Base-by-base conservation (phyloP, 2,888 invertebrate species). In the Agriopis marginaria region DNA sequence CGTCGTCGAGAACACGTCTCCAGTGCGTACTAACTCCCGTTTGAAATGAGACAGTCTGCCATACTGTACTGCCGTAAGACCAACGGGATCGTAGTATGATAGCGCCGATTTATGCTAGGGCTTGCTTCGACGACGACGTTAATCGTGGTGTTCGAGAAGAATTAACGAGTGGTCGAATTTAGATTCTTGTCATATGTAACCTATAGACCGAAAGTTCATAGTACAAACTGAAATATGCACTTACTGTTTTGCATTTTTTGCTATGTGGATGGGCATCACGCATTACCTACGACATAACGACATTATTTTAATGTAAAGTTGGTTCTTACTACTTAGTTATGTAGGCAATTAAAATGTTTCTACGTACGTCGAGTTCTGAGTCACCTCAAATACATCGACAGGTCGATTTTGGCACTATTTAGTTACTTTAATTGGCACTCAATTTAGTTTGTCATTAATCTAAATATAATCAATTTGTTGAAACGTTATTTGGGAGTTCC, bases 91-190 rank as follows among this genome's bases (percentile, higher is more conserved):
- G 42, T 23, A 23, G 23, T 58, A 53, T 71, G 74, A 75, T 74
- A 71, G 64, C 53, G 58, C 45, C 56, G 66, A 71, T 74, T 74
- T 71, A 76, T 74, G 72, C 68, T 56, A 72, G 63, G 51, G 70
- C 65, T 59, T 54, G 64, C 70, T 64, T 72, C 63, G 62, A 65
- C 74, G 70, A 71, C 63, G 62, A 65, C 74, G 70, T 71, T 61
- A 71, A 71, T 71, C 66, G 58, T 58, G 40, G 39, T 11, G 44
- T 32, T 66, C 42, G 10, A 59, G 45, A 49, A 55, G 55, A 55
- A 58, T 51, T 58, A 60, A 59, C 49, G 42, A 47, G 49, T n/a
- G 14, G 45, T n/a, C n/a, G 55, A 32, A 40, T 14, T 14, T 42
- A 9, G 10, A 10, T 32, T 53, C 7, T 49, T 6, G 14, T 14